Conservation (phyloP, 2,888 invertebrate species). For the Miltochrista miniata region DNA sequence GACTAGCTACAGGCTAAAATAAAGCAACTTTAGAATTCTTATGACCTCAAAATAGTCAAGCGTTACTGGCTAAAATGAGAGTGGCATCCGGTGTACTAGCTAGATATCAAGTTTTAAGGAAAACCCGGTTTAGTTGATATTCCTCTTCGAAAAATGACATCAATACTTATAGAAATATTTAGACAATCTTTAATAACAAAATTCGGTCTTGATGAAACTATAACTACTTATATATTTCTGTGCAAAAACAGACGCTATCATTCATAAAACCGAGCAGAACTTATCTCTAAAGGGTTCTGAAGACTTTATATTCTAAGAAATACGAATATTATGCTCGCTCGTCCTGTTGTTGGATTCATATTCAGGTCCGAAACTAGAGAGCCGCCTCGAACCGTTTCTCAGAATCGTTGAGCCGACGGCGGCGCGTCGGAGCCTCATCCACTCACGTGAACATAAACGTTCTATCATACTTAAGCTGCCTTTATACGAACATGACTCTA, state of each 20-base stretch:
- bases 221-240: background rate
- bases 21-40: too few relatives aligned
- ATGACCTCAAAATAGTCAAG: too few relatives aligned
- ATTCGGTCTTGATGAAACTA: background rate
- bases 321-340: conserved; percentile 45
- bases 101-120: conserved; percentile 15
- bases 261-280: conserved; percentile 20
- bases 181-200: too few relatives aligned
- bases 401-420: conserved; percentile 81
- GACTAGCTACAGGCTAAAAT: too few relatives aligned
- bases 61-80: conserved; percentile 27
- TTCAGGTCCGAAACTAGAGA: conserved; percentile 80
- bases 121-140: conserved; percentile 20
- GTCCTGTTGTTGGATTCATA: conserved; percentile 69
- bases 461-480: conserved; percentile 69
- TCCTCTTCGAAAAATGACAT: background rate
- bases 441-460: conserved; percentile 82
- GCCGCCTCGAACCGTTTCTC: conserved; percentile 73
- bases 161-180: too few relatives aligned
- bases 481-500: conserved; percentile 55
- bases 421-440: conserved; percentile 81
- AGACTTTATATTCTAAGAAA: conserved; percentile 47
- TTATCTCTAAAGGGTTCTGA: conserved; percentile 31
- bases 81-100: conserved; percentile 27
- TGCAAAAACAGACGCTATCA: background rate